Base-by-base conservation (phyloP, 1,140 invertebrate species). In the Drosophila lini region DNA sequence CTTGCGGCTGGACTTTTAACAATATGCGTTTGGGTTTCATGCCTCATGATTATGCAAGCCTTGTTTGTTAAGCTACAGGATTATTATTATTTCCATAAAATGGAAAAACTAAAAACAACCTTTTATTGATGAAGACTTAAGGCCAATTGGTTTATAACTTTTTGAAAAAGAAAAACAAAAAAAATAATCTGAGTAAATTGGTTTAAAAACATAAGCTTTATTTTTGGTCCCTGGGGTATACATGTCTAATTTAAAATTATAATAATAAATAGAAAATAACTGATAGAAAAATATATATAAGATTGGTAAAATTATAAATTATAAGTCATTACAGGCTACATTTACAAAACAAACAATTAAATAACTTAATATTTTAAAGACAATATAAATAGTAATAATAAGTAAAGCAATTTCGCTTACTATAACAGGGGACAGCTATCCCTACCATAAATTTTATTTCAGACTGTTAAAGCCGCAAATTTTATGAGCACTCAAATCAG, bases 1-100 rank as follows among this genome's bases (percentile, higher is more conserved):
- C 9, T 25, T 59, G 19, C 52, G 63, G 52, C 65, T 32, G 74
- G 64, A 80, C 71, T 69, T 76, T 75, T 65, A 76, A 73, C 64
- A 70, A 56, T 63, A 50, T 19, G 47, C 8, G 36, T 28, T 15
- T 1, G 25, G 38, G 38, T 7, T 10, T 0, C 15, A 31, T 1
- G 15, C 13, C 36, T 19, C 15, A 25, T 67, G 52, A 71, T 71
- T 71, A 48, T 71, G 65, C 50, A 47, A 28, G 64, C 8, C 50
- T 40, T 47, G 64, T 15, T 57, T 32, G 50, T 59, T 50, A 42
- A 50, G 44, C 68, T 41, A 7, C 45, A 34, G 22, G 65, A 70
- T 71, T 71, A 59, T 58, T 28, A 28, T 28, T 25, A 15, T 47
- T 47, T 11, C 13, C 38, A 53, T 42, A 31, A 42, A 28, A 4